Percentiles rank a stretch among this genome's conserved stretches.
These are phyloP conservation scores for Sinocyclocheilus grahami DNA, from an alignment of 2,113 vertebrate genomes.

Conservation along the genomic window DNA sequence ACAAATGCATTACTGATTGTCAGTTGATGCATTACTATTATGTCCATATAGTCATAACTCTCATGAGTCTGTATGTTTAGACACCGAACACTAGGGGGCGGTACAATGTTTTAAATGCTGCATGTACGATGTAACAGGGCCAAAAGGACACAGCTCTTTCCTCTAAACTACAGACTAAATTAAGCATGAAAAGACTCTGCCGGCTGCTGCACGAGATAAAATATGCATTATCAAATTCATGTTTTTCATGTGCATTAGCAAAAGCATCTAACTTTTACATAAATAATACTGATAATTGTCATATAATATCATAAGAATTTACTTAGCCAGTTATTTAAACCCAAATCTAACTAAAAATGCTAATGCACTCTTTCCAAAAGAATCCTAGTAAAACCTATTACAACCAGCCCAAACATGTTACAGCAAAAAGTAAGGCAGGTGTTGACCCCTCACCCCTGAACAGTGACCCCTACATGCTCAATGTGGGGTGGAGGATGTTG, in stretches of 20 bases:
- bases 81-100: background rate
- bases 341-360: background rate
- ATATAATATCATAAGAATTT: background rate
- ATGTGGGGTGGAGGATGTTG: constrained; percentile 6
- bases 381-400: background rate
- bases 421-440: constrained; percentile 43
- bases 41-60: background rate
- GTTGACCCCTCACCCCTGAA: constrained; percentile 51
- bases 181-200: background rate
- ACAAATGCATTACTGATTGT: background rate
- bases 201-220: background rate
- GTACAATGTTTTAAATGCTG: background rate
- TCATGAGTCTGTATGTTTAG: background rate
- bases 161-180: background rate
- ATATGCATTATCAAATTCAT: background rate
- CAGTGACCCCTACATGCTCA: constrained; percentile 14
- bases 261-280: background rate
- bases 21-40: background rate
- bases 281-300: background rate
- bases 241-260: background rate
- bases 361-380: background rate
- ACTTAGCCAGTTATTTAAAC: background rate
- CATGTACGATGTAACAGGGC: background rate
- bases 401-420: background rate
- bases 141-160: background rate